A percentile compares a stretch with the other conserved stretches of the same genome.
Conservation (phyloP, 2,888 invertebrate species). For the Baronia brevicornis region DNA sequence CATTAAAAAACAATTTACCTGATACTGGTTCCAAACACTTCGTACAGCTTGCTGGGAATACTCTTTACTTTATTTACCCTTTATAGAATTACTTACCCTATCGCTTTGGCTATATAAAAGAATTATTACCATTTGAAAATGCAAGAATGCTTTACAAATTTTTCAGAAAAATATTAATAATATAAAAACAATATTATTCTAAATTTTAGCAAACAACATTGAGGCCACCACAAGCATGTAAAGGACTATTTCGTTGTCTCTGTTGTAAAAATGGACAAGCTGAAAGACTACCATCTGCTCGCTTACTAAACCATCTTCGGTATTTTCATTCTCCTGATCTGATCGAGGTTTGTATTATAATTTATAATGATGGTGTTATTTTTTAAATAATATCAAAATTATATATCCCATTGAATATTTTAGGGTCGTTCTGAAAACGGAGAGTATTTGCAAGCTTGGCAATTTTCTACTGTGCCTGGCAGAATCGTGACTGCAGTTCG, state of each 20-base stretch:
- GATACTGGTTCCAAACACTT: too few species aligned
- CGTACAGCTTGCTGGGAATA: too few species aligned
- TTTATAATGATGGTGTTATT: background rate
- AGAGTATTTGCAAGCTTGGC: slow-evolving; percentile 66
- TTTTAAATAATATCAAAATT: background rate
- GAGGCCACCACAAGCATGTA: slow-evolving; percentile 48
- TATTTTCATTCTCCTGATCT: slow-evolving; percentile 62
- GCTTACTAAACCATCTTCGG: slow-evolving; percentile 70
- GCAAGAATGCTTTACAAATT: too few species aligned
- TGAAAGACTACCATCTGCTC: slow-evolving; percentile 49
- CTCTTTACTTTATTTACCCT: too few species aligned
- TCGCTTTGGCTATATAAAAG: too few species aligned
- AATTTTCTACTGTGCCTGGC: slow-evolving; percentile 55
- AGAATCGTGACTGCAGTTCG: slow-evolving; percentile 60
- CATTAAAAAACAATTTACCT: too few species aligned
- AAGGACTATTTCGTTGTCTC: slow-evolving; percentile 69
- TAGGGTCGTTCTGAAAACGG: slow-evolving; percentile 62
- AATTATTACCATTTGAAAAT: too few species aligned
- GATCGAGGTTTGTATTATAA: slow-evolving; percentile 50
- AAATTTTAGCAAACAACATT: slow-evolving; percentile 35
- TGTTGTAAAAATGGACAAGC: slow-evolving; percentile 58
- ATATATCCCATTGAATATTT: slow-evolving; percentile 10
- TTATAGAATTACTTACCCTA: too few species aligned
- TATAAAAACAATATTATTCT: slow-evolving; percentile 3
- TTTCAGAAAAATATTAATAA: too few species aligned